Evolutionary conservation across 2,797 vertebrate species (phyloP), one percentile per base, ranked within the genome.

Genomic region (Microhierax caerulescens): DNA sequence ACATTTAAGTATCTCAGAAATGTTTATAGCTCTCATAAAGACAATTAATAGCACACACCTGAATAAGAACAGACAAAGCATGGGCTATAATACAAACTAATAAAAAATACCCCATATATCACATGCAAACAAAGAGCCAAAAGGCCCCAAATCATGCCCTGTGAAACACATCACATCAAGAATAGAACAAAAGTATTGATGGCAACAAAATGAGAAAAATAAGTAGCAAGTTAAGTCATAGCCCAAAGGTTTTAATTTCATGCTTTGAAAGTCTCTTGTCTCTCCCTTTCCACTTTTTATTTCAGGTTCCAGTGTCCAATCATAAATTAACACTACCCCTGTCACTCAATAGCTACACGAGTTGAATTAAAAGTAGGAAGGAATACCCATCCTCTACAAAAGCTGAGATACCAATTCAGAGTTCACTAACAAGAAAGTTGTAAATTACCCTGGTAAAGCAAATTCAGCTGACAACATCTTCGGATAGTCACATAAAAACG

Each of bases 211-310:
- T 39, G 21, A 95, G 64, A 88, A 93, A 95, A 96, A 86, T n/a
- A 73, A 82, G 27, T 45, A 90, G 25, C 53, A 70, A 87, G 77
- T 82, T 82, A 64, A 87, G 23, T 80, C 68, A 85, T 85, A 93
- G 89, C 36, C 91, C 78, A 91, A 77, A 88, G 87, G 48, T 93
- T 94, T 96, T 93, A 93, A 94, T 96, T 91, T 95, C 82, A 80
- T 75, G 82, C 72, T 77, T 93, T 96, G 65, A 72, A 88, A 96
- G 25, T 41, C 60, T 73, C 76, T 73, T 93, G 53, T 81, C 17
- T 85, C 24, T 93, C 36, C 25, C 41, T 61, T 94, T 95, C 25
- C 13, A 45, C 39, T 83, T 91, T 25, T 50, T 94, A 75, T 91
- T 93, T 94, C 73, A 80, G 53, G 18, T 93, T 91, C 64, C 73